Conservation (phyloP, 2,888 invertebrate species). For the Stenodera caucasica region DNA sequence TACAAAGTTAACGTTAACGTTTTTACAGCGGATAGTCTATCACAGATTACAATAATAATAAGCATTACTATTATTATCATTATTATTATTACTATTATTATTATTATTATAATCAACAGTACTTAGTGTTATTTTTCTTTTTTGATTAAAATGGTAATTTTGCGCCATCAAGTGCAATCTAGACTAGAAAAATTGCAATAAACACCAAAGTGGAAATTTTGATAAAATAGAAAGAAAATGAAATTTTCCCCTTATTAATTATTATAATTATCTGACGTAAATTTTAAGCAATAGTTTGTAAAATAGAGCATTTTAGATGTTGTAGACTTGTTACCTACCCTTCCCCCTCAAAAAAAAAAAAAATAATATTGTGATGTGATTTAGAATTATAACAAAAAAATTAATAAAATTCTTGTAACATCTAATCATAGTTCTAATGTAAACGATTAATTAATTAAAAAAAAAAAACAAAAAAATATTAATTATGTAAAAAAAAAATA, state of each 20-base stretch:
- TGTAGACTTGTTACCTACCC: slow-evolving; percentile 26
- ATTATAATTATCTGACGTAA: slow-evolving; percentile 7
- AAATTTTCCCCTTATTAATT: no score
- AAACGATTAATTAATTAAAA: no score
- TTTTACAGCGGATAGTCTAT: not conserved
- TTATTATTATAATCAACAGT: not conserved
- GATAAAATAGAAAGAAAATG: no score
- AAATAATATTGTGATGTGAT: slow-evolving; percentile 51
- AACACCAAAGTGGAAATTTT: no score
- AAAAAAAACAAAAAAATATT: slow-evolving; percentile 17
- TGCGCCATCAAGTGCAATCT: slow-evolving; percentile 10
- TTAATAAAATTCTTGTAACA: no score
- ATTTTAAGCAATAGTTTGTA: slow-evolving; percentile 25
- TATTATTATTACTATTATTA: not conserved
- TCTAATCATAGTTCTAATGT: no score
- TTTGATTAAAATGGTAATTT: not conserved
- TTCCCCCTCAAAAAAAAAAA: not conserved
- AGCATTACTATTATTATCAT: not conserved
- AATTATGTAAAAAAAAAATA: slow-evolving; percentile 35
- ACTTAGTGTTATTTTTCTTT: not conserved
- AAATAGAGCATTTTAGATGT: slow-evolving; percentile 13
- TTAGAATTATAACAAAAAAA: slow-evolving; percentile 40
- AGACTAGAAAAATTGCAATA: not conserved
- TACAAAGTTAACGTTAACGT: not conserved
- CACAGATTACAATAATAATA: not conserved